Percentiles rank a stretch among this genome's conserved stretches.
These are phyloP conservation scores for Hormiphora californensis DNA, from an alignment of 37 sponge, comb jelly and placozoan species.

Conservation along the genomic window DNA sequence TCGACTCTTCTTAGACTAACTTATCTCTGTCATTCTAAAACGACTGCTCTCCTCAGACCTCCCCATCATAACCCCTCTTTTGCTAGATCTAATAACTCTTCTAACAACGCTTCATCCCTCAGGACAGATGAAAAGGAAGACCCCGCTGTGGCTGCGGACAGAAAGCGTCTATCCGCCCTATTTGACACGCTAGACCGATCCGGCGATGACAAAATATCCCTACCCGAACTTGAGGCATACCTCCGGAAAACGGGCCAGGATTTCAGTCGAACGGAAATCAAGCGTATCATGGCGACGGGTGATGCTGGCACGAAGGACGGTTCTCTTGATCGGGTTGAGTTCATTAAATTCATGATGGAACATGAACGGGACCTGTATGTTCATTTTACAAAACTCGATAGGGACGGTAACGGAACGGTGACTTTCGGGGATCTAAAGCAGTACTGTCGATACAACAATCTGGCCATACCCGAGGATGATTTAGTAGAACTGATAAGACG, in stretches of 20 bases:
- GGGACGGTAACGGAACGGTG: conserved; percentile 20
- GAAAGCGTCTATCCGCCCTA: background rate
- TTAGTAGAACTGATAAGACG: conserved; percentile 42
- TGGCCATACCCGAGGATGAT: background rate
- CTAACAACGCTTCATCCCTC: too few relatives aligned
- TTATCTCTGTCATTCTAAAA: too few relatives aligned
- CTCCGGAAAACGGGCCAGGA: background rate
- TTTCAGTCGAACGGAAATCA: background rate
- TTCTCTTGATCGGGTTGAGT: background rate
- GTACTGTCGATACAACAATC: background rate
- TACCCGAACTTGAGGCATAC: conserved; percentile 5
- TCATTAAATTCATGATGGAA: background rate
- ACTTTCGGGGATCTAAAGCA: background rate
- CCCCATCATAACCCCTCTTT: too few relatives aligned
- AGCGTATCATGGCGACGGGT: background rate
- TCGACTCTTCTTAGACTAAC: too few relatives aligned
- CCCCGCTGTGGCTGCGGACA: too few relatives aligned
- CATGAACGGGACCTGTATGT: conserved; percentile 3
- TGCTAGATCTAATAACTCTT: too few relatives aligned
- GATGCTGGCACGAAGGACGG: background rate
- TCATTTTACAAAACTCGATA: conserved; percentile 11
- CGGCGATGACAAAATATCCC: background rate
- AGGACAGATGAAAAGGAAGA: too few relatives aligned
- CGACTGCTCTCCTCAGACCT: too few relatives aligned
- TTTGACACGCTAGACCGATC: background rate